Evolutionary conservation across 2,113 vertebrate species (phyloP), one percentile per base, ranked within the genome.

Genomic region (Plecotus auritus): DNA sequence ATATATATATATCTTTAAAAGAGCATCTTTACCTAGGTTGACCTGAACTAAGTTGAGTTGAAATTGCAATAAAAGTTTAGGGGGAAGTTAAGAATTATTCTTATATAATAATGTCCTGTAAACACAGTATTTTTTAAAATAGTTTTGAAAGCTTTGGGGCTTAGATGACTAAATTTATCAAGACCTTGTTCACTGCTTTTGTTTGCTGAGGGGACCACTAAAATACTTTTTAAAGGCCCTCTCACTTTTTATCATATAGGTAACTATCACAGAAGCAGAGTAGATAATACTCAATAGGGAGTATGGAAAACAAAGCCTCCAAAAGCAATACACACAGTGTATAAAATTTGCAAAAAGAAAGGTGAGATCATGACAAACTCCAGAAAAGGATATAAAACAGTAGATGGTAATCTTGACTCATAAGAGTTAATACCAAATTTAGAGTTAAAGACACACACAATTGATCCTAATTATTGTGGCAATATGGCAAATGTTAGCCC

Each of bases 401-500:
- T 70, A 72, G 17, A 64, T 47, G 40, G 32, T 61, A 73, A 93
- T 37, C 67, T 95, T 64, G 6, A 82, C 37, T 88, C 18, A 4
- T 18, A 86, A 83, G 20, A 88, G n/a, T 73, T 28, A 64, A 82
- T 72, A 20, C 35, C 45, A 85, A 94, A 76, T 90, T 84, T 23
- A 84, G 37, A 92, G 81, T 74, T 84, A 90, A 90, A 97, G 85
- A 83, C 37, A 86, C 13, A 59, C 2, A 35, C 49, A 61, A 30
- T 70, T 69, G 45, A 56, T 74, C 35, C 69, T 86, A 74, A 95
- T 90, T 92, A 92, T 83, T 73, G 0, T 59, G 74, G 54, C 72
- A 80, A 96, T 40, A 70, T 17, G 70, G 72, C 66, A 93, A 85
- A 72, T 74, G 88, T 73, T 90, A 94, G 77, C 86, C 74, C 40